Base-by-base conservation (phyloP, 2,888 invertebrate species). In the Syrista parreyssii region DNA sequence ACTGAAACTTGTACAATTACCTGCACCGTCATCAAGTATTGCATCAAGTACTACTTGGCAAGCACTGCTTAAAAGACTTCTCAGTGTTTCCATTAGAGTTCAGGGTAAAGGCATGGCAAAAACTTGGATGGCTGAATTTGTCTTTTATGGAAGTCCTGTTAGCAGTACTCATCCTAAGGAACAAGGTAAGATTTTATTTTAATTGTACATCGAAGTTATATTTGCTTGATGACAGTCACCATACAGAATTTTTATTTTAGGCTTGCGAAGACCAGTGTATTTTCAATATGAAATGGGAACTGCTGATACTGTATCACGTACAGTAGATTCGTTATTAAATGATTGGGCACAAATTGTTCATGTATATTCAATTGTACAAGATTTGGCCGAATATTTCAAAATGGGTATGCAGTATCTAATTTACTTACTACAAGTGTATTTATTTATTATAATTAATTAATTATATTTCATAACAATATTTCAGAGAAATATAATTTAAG, bases 261-360 rank as follows among this genome's bases (percentile, higher is more conserved):
- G 97, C 74, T 95, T 95, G 83, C 94, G 98, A 11, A 95, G 98
- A 78, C 97, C 98, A 75, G 97, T 98, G 31, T 97, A 97, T 89
- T 95, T 97, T 81, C 96, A 96, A 84, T 98, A 98, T 89, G 98
- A 98, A 87, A 95, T 98, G 93, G 95, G 95, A n/a, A 95, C 96
- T 23, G 95, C 95, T 78, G 98, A 98, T 81, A 95, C 95, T 11
- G 93, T 94, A 40, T 92, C 93, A 15, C 95, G 96, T 88, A 97
- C 97, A 9, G 98, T 98, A 0, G 97, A 98, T 85, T 95, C 95
- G 4, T 93, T 98, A 82, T 92, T 98, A 15, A 96, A 95, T 76
- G 98, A 99, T 91, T 99, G 98, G 98, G 95, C 96, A 3, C 96
- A 97, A 87, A 97, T 98, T 85, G 97, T 97, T 15, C 96, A 98